These are phyloP conservation scores for Xestobium rufovillosum DNA, from an alignment of 2,888 invertebrate species.

Conservation along the genomic window DNA sequence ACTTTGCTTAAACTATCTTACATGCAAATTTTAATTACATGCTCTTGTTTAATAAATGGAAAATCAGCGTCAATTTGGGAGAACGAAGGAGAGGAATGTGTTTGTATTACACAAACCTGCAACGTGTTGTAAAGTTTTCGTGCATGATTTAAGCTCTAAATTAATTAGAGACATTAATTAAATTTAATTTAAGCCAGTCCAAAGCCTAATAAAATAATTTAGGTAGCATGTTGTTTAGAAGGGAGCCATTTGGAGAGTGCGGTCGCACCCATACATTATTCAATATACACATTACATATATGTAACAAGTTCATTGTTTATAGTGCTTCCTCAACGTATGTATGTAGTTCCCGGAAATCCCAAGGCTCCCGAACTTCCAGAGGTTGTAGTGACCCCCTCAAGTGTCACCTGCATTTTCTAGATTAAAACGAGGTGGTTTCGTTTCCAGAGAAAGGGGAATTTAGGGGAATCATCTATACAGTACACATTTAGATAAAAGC, in stretches of 20 bases:
- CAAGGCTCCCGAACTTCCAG: neutral
- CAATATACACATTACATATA: slow-evolving; percentile 2
- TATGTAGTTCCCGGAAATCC: neutral
- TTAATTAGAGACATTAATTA: slow-evolving; percentile 18
- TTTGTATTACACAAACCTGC: neutral
- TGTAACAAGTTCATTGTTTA: slow-evolving; percentile 3
- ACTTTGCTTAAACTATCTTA: too few relatives aligned
- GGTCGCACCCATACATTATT: slow-evolving; percentile 2
- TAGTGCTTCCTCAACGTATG: slow-evolving; percentile 2
- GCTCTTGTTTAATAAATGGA: too few relatives aligned
- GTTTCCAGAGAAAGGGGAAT: too few relatives aligned
- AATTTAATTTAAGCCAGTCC: slow-evolving; percentile 19
- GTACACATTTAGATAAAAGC: too few relatives aligned
- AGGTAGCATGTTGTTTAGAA: slow-evolving; percentile 18
- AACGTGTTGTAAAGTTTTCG: neutral
- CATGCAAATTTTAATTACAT: too few relatives aligned
- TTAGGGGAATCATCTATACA: too few relatives aligned
- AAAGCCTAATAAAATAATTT: slow-evolving; percentile 20
- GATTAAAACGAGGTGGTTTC: slow-evolving; percentile 2
- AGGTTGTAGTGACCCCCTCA: too few relatives aligned
- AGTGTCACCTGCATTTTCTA: slow-evolving; percentile 3
- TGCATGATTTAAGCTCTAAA: slow-evolving; percentile 4
- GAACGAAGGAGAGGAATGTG: too few relatives aligned
- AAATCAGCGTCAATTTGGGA: too few relatives aligned
- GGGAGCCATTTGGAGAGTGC: slow-evolving; percentile 10